Evolutionary conservation across 64 coral and sea anemone genomes (phyloP).

Genomic region (Montipora cactus): DNA sequence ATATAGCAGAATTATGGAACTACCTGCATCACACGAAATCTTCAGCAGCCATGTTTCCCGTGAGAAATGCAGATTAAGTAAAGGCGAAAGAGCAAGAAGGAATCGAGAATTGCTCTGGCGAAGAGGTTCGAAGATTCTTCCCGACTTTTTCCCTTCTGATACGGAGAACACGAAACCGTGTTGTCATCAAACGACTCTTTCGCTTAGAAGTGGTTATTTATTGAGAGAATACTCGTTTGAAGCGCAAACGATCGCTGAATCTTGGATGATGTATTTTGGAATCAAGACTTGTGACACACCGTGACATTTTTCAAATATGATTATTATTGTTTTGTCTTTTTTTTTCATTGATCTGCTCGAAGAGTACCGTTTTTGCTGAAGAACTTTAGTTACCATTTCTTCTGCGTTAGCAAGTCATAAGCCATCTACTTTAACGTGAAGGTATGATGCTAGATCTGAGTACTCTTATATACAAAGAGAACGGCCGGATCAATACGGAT

Average conservation of each 20-base stretch:
- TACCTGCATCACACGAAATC: conserved; percentile 7
- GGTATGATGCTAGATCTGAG: too few species aligned
- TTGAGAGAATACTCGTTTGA: conserved; percentile 24
- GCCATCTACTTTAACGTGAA: too few species aligned
- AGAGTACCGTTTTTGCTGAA: neutral
- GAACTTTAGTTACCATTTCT: too few species aligned
- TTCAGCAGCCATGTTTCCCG: neutral
- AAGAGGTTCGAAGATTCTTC: conserved; percentile 38
- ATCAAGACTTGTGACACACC: neutral
- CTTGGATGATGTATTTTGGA: conserved; percentile 52
- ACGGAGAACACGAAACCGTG: neutral
- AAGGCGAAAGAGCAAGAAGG: neutral
- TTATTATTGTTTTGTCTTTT: neutral
- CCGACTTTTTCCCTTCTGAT: conserved; percentile 46
- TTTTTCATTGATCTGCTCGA: neutral
- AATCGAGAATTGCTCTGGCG: conserved; percentile 13
- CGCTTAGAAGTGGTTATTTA: neutral
- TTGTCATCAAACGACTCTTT: neutral
- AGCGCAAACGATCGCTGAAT: conserved; percentile 16
- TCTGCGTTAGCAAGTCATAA: too few species aligned
- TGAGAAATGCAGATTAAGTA: conserved; percentile 15
- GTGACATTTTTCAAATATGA: neutral
- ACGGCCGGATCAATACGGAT: too few species aligned
- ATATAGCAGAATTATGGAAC: neutral
- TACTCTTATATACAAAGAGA: too few species aligned